Conservation (phyloP, 2,113 vertebrate species). For the Dromaius novaehollandiae region DNA sequence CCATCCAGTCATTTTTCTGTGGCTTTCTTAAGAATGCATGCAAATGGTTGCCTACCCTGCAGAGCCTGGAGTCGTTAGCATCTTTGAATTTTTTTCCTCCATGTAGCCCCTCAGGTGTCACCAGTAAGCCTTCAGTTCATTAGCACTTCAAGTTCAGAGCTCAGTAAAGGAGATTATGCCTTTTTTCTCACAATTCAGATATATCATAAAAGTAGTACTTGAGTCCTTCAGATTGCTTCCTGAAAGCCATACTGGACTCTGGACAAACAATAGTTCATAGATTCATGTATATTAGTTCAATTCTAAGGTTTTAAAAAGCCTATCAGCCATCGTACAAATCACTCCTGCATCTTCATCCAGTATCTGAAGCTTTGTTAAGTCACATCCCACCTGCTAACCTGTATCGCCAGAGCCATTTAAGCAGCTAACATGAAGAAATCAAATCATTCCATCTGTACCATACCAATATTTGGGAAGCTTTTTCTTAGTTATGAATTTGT, state of each 20-base stretch:
- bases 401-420: conserved; percentile 34
- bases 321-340: conserved; percentile 3
- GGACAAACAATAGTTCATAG: neutral
- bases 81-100: neutral
- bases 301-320: neutral
- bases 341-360: conserved; percentile 2
- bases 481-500: neutral
- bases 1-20: neutral
- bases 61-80: neutral
- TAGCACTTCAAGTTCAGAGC: neutral
- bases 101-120: neutral
- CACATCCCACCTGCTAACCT: conserved; percentile 55
- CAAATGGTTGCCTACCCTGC: neutral
- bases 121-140: neutral
- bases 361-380: conserved; percentile 42
- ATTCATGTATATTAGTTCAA: neutral
- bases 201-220: neutral
- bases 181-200: neutral
- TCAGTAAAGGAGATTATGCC: neutral
- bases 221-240: neutral
- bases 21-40: neutral
- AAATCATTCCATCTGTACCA: conserved; percentile 58
- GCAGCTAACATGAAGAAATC: conserved; percentile 53
- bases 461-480: conserved; percentile 64
- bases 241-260: neutral